Base-by-base conservation (phyloP, 2,113 vertebrate genomes). In the Rhipidura dahli region DNA sequence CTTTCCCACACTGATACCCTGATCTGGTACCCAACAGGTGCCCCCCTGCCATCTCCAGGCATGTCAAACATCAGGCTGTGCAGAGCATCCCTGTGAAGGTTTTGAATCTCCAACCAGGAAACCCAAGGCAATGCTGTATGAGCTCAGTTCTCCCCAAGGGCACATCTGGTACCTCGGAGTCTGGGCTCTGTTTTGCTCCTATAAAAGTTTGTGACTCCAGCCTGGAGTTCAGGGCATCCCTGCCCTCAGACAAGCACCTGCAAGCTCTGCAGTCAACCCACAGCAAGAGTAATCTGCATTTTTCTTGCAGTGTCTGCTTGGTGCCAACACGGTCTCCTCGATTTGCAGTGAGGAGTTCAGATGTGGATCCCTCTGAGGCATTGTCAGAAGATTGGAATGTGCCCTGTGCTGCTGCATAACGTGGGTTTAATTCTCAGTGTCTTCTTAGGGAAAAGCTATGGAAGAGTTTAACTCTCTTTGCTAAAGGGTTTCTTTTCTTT, bases 101-200 rank as follows among this genome's bases (percentile, higher is more conserved):
- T 82, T 56, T 56, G 45, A 35, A 51, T 51, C 21, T 47, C 27
- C 19, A 44, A 83, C 59, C 3, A 9, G 39, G 57, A 79, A 54
- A 63, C 33, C 5, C 15, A 53, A 60, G 30, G 26, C 23, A 37
- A 53, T 37, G 49, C 30, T 63, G 2, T 47, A 28, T 15, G 39
- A 65, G 19, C 19, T 10, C 31, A 54, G 15, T 7, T 63, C 42
- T 77, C 18, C 37, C 20, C 27, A 50, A 28, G 26, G 39, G 13
- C 23, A 11, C 1, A 2, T 37, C 49, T 76, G 35, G 11, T 81
- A 42, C 68, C 11, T 56, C 1, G 1, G 44, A 11, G 0, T 39
- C 21, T 56, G 30, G 17, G 35, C 22, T 71, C 44, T 72, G 11
- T 6, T 83, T 81, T 50, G 16, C 4, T 73, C 11, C 17, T 63